Base-by-base conservation (phyloP, 2,888 invertebrate genomes). In the Mylabris sibirica region DNA sequence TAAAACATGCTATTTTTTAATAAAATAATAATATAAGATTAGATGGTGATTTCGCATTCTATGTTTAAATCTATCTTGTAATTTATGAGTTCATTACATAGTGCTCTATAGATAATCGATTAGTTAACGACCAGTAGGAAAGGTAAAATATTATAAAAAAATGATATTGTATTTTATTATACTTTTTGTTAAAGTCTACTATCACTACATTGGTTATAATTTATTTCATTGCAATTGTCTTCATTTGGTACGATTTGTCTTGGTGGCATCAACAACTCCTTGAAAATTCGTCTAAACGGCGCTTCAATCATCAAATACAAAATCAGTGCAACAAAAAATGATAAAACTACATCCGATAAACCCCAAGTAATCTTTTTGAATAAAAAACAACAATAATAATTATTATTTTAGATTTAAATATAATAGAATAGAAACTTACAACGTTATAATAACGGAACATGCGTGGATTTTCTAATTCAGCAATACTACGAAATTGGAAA, bases 241-340 rank as follows among this genome's bases (percentile, higher is more conserved):
- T 49, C 20, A 49, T 49, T 20, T 20, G 88, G 74, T 90, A 89
- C 75, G 87, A 90, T 77, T 89, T 87, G 0, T 90, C 90, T 41
- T 90, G 82, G 69, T 90, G 89, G 74, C 85, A 88, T 0, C 85
- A 84, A 76, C 87, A 88, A 0, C 88, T 90, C 60, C 86, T 86
- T 0, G 89, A 78, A 8, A 89, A 78, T 0, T 90, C 89, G 65
- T 86, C 85, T 0, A 89, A 87, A 65, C 87, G 86, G 49, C 2
- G 49, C 3, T 20, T 49, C 49, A 49, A 49, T 20, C 20, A 49
- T 49, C 49, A 49, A 22, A 49, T 49, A 49, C 49, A 49, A 49
- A 3, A 49, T 3, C 11, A 49, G 20, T 11, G 49, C 49, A 49
- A 20, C 49, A 5, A 49, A 49, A 49, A 49, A 49, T 8, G 49